Evolutionary conservation across 2,797 vertebrate species (phyloP).

Genomic region (Typhlichthys eigenmanni): DNA sequence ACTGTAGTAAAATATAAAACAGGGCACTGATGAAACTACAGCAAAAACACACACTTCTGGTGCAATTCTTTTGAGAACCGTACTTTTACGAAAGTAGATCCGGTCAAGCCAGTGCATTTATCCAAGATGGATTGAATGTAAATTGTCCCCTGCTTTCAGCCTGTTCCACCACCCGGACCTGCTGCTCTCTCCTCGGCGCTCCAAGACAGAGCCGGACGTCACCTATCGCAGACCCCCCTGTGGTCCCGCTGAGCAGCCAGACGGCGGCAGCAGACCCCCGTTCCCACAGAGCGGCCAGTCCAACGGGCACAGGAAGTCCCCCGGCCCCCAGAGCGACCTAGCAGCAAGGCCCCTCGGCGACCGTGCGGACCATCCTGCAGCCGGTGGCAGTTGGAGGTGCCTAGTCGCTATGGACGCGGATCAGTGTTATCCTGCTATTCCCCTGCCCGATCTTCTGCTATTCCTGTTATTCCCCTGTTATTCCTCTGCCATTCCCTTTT

Average conservation of each 20-base stretch:
- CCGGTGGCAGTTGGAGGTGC: constrained; percentile 63
- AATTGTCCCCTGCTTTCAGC: constrained; percentile 33
- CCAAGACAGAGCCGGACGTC: constrained; percentile 51
- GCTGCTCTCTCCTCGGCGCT: constrained; percentile 71
- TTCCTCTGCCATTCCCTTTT: too few relatives aligned
- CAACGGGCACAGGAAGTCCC: constrained; percentile 69
- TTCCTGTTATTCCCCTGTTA: too few relatives aligned
- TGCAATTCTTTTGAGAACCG: too few relatives aligned
- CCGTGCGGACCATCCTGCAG: constrained; percentile 53
- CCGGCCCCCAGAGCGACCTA: constrained; percentile 69
- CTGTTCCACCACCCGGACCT: constrained; percentile 70
- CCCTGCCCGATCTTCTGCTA: too few relatives aligned
- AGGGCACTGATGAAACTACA: too few relatives aligned
- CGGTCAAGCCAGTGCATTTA: too few relatives aligned
- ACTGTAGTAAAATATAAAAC: too few relatives aligned
- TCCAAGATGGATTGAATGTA: too few relatives aligned
- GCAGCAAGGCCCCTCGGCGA: constrained; percentile 75
- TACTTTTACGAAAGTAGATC: too few relatives aligned
- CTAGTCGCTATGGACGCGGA: background rate
- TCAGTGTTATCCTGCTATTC: too few relatives aligned
- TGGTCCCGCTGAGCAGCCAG: constrained; percentile 31
- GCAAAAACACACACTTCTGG: too few relatives aligned
- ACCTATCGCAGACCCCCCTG: constrained; percentile 37
- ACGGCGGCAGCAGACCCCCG: constrained; percentile 22
- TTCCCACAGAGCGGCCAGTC: constrained; percentile 36